Evolutionary conservation across 2,113 vertebrate genomes (phyloP).

Genomic region (Neogobius melanostomus): DNA sequence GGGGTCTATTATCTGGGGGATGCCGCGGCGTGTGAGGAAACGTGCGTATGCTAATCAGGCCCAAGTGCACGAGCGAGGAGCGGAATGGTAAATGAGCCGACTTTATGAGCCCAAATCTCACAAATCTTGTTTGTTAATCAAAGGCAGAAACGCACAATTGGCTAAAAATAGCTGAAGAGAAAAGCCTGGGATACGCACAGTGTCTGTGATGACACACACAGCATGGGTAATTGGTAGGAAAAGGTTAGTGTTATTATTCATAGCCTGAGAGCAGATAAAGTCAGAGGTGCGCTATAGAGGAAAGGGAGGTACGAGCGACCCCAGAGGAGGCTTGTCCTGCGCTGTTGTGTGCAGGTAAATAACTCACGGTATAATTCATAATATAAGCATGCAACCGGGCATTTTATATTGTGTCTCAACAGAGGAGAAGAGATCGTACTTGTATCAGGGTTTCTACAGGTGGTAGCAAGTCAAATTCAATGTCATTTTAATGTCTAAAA

Average conservation of each 20-base stretch:
- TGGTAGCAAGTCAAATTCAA: too few relatives aligned
- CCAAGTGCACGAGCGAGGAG: constrained; percentile 41
- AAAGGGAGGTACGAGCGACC: neutral
- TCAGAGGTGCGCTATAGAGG: neutral
- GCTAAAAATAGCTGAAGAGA: constrained; percentile 45
- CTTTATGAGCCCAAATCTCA: constrained; percentile 36
- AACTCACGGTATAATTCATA: too few relatives aligned
- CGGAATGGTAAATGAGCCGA: constrained; percentile 55
- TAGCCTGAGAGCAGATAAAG: constrained; percentile 21
- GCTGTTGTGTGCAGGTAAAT: neutral
- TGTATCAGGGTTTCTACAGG: too few relatives aligned
- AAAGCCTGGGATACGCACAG: constrained; percentile 8
- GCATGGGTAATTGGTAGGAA: constrained; percentile 33
- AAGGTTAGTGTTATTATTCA: constrained; percentile 49
- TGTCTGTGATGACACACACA: constrained; percentile 27
- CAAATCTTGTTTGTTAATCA: constrained; percentile 58
- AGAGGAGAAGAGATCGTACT: too few relatives aligned
- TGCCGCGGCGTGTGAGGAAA: constrained; percentile 45
- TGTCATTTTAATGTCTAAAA: too few relatives aligned
- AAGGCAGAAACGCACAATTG: constrained; percentile 28
- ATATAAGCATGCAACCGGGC: too few relatives aligned
- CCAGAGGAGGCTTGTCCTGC: neutral
- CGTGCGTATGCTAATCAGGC: constrained; percentile 61
- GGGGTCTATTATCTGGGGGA: constrained; percentile 40
- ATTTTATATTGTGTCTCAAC: too few relatives aligned